Evolutionary conservation across 2,113 vertebrate genomes (phyloP), one percentile per base, ranked within the genome.

Genomic region (Crypturellus undulatus): DNA sequence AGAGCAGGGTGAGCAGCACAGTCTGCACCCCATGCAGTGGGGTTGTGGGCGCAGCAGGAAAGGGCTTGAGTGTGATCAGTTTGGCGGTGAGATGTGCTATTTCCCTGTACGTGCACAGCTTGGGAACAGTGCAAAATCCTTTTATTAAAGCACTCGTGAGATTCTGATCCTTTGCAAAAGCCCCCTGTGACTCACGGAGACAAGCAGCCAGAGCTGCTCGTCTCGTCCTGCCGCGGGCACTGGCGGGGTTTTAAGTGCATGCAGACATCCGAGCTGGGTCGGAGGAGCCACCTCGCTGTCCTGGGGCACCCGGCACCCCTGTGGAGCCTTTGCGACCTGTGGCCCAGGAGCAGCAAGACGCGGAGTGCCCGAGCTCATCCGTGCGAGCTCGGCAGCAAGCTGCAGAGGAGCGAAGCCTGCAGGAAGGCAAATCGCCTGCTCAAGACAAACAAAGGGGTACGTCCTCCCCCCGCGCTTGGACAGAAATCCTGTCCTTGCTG

Each of bases 351-450:
- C 17, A 58, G 14, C 13, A 19, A 17, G 60, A 70, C 78, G 40
- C 8, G 7, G 20, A 75, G 38, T 42, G 65, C 87, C 69, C 1
- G 0, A 86, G 45, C 68, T 80, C 80, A 45, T 70, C 73, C 1
- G 1, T 5, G 4, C 0, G 0, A 89, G 54, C 45, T 22, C 26
- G 76, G 58, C 59, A 38, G 75, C 0, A 24, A 76, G 58, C 70
- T 95, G 82, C 36, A 76, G 77, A 63, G 60, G 34, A 63, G 76
- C 40, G 51, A 89, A 71, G 22, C 63, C 63, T 85, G n/a, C 71
- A 83, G 79, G 75, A 95, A 91, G 59, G 89, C 68, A 92, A 91
- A 87, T 83, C 79, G 79, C 79, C 75, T 93, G 87, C 78, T 92
- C 60, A 73, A 79, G 71, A 43, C 81, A 91, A 93, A 87, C 36